Evolutionary conservation across 2,888 invertebrate genomes (phyloP).

Genomic region (Ashinkailepas kermadecensis): DNA sequence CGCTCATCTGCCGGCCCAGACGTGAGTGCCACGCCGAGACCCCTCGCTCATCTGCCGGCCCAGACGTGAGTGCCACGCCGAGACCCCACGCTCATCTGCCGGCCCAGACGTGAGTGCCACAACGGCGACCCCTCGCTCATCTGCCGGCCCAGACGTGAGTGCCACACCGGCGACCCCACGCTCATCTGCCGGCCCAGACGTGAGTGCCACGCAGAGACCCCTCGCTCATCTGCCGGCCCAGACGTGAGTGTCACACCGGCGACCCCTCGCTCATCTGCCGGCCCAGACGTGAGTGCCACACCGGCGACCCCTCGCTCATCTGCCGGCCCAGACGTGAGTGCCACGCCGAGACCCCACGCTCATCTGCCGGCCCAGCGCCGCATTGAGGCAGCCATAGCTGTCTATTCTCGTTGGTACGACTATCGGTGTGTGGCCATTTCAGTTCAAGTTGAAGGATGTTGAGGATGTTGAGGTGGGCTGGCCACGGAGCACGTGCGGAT

Average conservation of each 20-base stretch:
- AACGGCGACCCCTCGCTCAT: constrained; percentile 59
- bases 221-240: too few relatives aligned
- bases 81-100: constrained; percentile 52
- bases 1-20: not conserved
- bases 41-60: constrained; percentile 42
- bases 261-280: constrained; percentile 50
- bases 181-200: not conserved
- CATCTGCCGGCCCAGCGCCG: too few relatives aligned
- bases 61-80: constrained; percentile 47
- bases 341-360: constrained; percentile 38
- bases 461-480: too few relatives aligned
- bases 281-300: constrained; percentile 48
- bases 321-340: not conserved
- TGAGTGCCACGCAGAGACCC: constrained; percentile 38
- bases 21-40: constrained; percentile 56
- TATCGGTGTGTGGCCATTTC: too few relatives aligned
- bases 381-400: too few relatives aligned
- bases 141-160: constrained; percentile 39
- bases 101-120: constrained; percentile 38
- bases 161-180: constrained; percentile 64
- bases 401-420: too few relatives aligned
- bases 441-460: too few relatives aligned
- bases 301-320: constrained; percentile 57
- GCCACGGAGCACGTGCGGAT: too few relatives aligned
- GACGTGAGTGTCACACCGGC: constrained; percentile 50